These are phyloP conservation scores for Epinephelus malabaricus DNA, from an alignment of 2,797 vertebrate genomes.

Conservation along the genomic window DNA sequence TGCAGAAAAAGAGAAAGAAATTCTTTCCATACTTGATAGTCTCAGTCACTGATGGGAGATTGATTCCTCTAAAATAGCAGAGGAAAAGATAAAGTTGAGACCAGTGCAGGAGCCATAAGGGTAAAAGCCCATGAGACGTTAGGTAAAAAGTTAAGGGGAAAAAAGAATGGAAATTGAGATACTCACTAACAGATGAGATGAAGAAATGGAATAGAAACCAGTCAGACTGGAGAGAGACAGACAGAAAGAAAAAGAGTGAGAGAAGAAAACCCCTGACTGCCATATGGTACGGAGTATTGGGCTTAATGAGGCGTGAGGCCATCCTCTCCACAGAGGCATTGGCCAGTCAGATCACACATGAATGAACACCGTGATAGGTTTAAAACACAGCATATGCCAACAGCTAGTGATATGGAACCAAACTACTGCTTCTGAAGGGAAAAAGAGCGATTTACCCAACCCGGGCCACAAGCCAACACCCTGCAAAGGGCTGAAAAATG, in stretches of 20 bases:
- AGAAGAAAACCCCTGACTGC: slow-evolving; percentile 65
- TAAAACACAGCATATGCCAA: slow-evolving; percentile 73
- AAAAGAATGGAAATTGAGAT: slow-evolving; percentile 41
- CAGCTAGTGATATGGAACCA: slow-evolving; percentile 69
- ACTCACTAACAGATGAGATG: slow-evolving; percentile 65
- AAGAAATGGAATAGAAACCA: slow-evolving; percentile 68
- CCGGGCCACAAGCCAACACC: slow-evolving; percentile 17
- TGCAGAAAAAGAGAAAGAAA: slow-evolving; percentile 16
- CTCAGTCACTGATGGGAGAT: slow-evolving; percentile 26
- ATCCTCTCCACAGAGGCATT: slow-evolving; percentile 75
- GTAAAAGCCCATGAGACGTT: slow-evolving; percentile 36
- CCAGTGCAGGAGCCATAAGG: slow-evolving; percentile 5
- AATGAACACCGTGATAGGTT: slow-evolving; percentile 75
- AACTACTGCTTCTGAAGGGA: slow-evolving; percentile 58
- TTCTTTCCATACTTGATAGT: slow-evolving; percentile 44
- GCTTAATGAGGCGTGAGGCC: slow-evolving; percentile 82
- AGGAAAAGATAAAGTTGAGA: slow-evolving; percentile 25
- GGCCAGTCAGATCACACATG: slow-evolving; percentile 79
- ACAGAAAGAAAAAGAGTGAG: slow-evolving; percentile 32
- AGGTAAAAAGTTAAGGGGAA: slow-evolving; percentile 20
- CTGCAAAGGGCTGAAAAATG: slow-evolving; percentile 42
- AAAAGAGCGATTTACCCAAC: slow-evolving; percentile 29
- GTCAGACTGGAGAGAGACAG: slow-evolving; percentile 36
- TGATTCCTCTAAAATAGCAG: slow-evolving; percentile 41
- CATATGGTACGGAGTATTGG: slow-evolving; percentile 83